Percentiles rank a stretch among this genome's conserved stretches.
Evolutionary conservation across 2,888 invertebrate species (phyloP).

Genomic region (Oscheius sp.): DNA sequence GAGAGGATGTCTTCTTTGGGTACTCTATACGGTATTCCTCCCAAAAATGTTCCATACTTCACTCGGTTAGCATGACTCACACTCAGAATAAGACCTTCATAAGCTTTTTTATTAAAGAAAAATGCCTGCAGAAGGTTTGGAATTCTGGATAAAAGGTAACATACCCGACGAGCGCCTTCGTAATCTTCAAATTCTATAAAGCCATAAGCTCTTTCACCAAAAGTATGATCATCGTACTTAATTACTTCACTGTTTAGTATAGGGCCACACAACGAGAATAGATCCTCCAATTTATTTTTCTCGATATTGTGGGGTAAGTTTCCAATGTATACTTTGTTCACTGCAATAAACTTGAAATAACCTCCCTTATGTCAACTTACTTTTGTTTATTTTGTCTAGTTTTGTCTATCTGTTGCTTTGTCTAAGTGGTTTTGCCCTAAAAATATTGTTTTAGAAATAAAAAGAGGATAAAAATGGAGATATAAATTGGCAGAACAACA

Average conservation of each 20-base stretch:
- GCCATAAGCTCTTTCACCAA: not conserved
- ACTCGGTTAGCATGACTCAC: not conserved
- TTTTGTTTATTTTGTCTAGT: not conserved
- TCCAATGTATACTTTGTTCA: slow-evolving; percentile 2
- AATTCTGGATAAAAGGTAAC: not conserved
- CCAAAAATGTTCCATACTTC: no score
- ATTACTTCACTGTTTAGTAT: not conserved
- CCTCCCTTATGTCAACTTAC: not conserved
- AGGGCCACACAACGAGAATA: not conserved
- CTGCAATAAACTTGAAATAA: not conserved
- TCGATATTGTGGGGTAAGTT: slow-evolving; percentile 1
- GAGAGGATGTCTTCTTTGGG: no score
- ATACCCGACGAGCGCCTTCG: not conserved
- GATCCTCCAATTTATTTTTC: not conserved
- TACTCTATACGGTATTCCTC: no score
- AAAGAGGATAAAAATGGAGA: not conserved
- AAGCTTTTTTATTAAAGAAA: not conserved
- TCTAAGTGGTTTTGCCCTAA: not conserved
- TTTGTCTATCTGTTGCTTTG: no score
- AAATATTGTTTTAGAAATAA: not conserved
- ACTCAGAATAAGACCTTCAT: not conserved
- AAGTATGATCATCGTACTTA: not conserved
- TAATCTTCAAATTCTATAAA: not conserved
- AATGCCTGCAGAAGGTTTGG: not conserved
- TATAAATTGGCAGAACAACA: not conserved